Base-by-base conservation (phyloP, 2,113 vertebrate species). In the Puntigrus tetrazona region DNA sequence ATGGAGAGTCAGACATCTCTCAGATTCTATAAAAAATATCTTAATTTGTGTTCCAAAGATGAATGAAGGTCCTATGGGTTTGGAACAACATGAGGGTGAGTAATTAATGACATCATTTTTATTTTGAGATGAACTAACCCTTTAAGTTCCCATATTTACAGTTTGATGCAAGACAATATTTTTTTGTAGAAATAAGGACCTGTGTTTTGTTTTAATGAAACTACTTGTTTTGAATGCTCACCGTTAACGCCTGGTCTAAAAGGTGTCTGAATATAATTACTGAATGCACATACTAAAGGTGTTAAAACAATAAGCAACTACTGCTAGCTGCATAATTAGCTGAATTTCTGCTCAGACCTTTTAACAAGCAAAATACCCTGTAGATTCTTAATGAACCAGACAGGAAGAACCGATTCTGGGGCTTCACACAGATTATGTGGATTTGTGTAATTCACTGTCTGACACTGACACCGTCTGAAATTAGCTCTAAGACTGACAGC, bases 321-420 rank as follows among this genome's bases (percentile, higher is more conserved):
- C 47, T 25, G 5, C 43, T 45, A 31, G 22, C 25, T 25, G 18
- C 16, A 73, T 59, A 31, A 73, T 41, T 27, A n/a, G 41, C 27
- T 11, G 9, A 10, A 70, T 57, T 18, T 61, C 29, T 45, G n/a
- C 14, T n/a, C 22, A 5, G 29, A 74, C 50, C 65, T 34, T 65
- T 81, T 81, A 52, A 34, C 5, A 9, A 81, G 79, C 45, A 76
- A 76, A 76, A 52, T 52, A 34, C 31, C 4, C 73, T 47, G 47
- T 22, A 73, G n/a, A 25, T 34, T 31, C 2, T 52, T 78, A 78
- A 57, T 27, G 22, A 55, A 55, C 16, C 27, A 22, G 45, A 76
- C 47, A 55, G 45, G 41, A 47, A 74, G 47, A 52, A 55, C 73
- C 73, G 16, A 76, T 75, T 18, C 10, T 75, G 43, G 8, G 73